Conservation (phyloP, 2,888 invertebrate species). For the Cordilura impudica region DNA sequence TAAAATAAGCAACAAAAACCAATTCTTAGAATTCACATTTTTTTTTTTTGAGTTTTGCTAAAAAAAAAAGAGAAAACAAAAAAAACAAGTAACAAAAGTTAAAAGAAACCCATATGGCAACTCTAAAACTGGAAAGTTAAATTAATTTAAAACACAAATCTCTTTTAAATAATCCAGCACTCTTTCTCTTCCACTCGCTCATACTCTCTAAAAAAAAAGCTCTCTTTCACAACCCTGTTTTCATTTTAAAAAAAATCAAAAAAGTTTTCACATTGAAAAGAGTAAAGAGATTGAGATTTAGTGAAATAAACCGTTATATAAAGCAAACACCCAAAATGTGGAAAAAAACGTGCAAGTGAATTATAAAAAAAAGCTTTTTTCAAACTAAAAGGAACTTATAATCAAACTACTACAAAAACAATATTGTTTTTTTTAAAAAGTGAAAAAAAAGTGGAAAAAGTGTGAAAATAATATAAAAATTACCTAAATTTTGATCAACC, state of each 20-base stretch:
- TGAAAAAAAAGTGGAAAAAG: neutral
- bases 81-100: neutral
- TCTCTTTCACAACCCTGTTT: neutral
- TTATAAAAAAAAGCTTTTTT: slow-evolving; percentile 40
- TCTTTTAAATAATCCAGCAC: neutral
- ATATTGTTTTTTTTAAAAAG: neutral
- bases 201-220: slow-evolving; percentile 20
- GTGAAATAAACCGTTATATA: slow-evolving; percentile 61
- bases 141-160: slow-evolving; percentile 12
- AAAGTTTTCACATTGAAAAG: slow-evolving; percentile 45
- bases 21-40: slow-evolving; percentile 41
- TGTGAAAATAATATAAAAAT: neutral
- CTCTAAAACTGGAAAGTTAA: slow-evolving; percentile 62
- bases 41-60: too few relatives aligned
- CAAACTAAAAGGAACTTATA: neutral
- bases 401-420: neutral
- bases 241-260: neutral
- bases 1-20: slow-evolving; percentile 39
- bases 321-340: slow-evolving; percentile 60
- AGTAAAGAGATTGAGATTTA: slow-evolving; percentile 55
- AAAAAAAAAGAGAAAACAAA: neutral
- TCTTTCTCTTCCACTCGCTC: neutral
- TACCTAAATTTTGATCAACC: slow-evolving; percentile 54
- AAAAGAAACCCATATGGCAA: slow-evolving; percentile 62
- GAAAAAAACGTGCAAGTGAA: slow-evolving; percentile 62